Conservation (phyloP, 2,797 vertebrate species). For the Peromyscus nudipes region DNA sequence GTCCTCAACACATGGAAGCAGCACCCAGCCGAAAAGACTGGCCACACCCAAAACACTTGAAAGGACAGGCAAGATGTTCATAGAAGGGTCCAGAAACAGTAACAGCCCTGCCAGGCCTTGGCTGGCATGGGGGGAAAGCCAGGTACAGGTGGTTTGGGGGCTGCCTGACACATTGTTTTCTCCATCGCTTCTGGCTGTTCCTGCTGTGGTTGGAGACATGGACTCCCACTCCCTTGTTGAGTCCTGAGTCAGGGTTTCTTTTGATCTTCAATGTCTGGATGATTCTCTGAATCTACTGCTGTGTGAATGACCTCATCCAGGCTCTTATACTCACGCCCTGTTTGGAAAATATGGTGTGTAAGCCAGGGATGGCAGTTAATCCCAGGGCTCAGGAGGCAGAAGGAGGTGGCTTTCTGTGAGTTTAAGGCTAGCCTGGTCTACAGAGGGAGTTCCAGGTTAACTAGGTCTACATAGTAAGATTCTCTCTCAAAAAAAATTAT, state of each 20-base stretch:
- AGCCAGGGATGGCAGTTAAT: background rate
- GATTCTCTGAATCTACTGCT: background rate
- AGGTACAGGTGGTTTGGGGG: rapidly evolving
- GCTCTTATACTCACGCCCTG: rapidly evolving
- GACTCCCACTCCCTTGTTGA: background rate
- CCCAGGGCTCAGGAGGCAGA: background rate
- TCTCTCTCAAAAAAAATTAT: background rate
- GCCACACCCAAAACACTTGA: background rate
- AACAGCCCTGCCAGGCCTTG: rapidly evolving
- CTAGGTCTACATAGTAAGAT: background rate
- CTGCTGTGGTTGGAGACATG: background rate
- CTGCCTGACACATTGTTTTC: rapidly evolving
- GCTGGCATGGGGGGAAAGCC: background rate
- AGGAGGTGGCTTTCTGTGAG: background rate
- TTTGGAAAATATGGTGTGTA: background rate
- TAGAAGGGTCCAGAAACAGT: background rate
- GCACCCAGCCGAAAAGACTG: background rate
- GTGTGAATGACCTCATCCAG: rapidly evolving
- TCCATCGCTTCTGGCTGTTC: background rate
- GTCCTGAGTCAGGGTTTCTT: background rate
- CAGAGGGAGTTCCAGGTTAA: background rate
- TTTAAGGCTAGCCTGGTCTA: background rate
- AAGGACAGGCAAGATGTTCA: background rate
- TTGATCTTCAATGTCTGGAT: background rate
- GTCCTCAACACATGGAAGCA: background rate